Percentiles rank a stretch among this genome's conserved stretches.
Conservation (phyloP, 2,797 vertebrate genomes). For the Phoeniculus purpureus region DNA sequence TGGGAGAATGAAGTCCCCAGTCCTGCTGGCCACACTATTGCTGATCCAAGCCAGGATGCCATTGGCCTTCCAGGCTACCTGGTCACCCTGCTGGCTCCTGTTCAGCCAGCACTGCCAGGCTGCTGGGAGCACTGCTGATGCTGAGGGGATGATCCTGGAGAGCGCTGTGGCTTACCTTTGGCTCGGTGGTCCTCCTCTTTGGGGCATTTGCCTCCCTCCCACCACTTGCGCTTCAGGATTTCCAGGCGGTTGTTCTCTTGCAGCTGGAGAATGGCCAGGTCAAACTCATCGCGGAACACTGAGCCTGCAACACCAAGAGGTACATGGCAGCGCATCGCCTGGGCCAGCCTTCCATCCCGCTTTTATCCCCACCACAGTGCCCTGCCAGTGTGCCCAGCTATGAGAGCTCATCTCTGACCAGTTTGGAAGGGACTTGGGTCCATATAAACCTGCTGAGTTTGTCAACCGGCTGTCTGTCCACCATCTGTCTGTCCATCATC, state of each 20-base stretch:
- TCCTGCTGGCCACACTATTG: too few relatives aligned
- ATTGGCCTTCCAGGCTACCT: too few relatives aligned
- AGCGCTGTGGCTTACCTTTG: conserved; percentile 82
- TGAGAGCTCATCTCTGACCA: not conserved
- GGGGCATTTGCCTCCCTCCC: conserved; percentile 97
- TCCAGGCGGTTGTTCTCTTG: conserved; percentile 98
- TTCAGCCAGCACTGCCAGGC: too few relatives aligned
- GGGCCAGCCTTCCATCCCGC: not conserved
- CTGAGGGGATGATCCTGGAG: not conserved
- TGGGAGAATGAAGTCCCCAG: too few relatives aligned
- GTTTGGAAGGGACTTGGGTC: not conserved
- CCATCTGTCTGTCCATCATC: too few relatives aligned
- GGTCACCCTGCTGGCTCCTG: too few relatives aligned
- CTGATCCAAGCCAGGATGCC: too few relatives aligned
- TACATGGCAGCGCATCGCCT: not conserved
- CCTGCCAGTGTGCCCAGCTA: not conserved
- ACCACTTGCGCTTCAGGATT: conserved; percentile 98
- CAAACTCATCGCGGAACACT: conserved; percentile 92
- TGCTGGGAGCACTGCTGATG: too few relatives aligned
- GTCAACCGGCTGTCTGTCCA: too few relatives aligned
- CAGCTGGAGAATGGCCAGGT: conserved; percentile 96
- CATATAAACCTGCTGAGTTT: too few relatives aligned
- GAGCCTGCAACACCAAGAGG: conserved; percentile 82
- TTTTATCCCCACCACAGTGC: fast-evolving
- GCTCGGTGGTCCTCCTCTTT: conserved; percentile 98